Percentiles rank a stretch among this genome's conserved stretches.
Conservation (phyloP, 2,888 invertebrate genomes). For the Cosmia trapezina region DNA sequence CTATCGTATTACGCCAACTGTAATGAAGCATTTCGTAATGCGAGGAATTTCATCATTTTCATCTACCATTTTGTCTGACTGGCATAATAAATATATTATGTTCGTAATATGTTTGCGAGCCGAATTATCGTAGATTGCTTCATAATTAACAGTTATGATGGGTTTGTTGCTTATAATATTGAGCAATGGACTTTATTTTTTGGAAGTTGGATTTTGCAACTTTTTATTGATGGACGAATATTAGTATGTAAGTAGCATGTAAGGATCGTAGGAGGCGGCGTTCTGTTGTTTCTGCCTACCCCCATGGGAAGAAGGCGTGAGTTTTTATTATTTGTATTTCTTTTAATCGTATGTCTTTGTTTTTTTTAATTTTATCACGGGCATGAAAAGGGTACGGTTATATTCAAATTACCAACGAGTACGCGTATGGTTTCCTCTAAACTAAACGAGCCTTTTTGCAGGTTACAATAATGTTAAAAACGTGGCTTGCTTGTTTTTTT, state of each 20-base stretch:
- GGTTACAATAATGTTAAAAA: background rate
- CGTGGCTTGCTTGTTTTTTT: background rate
- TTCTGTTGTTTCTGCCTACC: too few species aligned
- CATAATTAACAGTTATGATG: constrained; percentile 15
- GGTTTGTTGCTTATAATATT: background rate
- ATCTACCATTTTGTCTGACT: constrained; percentile 27
- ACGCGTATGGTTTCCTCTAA: background rate
- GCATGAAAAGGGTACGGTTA: background rate
- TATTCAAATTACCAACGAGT: background rate
- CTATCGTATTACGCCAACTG: constrained; percentile 11
- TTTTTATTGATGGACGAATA: background rate
- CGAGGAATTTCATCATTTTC: constrained; percentile 43
- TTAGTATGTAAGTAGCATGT: too few species aligned
- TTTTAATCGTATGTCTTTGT: background rate
- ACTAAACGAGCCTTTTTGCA: background rate
- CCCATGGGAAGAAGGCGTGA: too few species aligned
- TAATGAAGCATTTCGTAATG: constrained; percentile 17
- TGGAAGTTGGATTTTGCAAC: background rate
- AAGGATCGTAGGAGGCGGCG: too few species aligned
- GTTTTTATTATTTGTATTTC: background rate
- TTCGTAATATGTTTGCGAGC: background rate
- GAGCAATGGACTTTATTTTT: background rate
- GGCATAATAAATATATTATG: constrained; percentile 25
- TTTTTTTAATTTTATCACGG: background rate
- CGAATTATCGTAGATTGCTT: constrained; percentile 1